phyloP scores from a whole-genome alignment of 2,113 vertebrate genomes.

The Oryzias javanicus region DNA sequence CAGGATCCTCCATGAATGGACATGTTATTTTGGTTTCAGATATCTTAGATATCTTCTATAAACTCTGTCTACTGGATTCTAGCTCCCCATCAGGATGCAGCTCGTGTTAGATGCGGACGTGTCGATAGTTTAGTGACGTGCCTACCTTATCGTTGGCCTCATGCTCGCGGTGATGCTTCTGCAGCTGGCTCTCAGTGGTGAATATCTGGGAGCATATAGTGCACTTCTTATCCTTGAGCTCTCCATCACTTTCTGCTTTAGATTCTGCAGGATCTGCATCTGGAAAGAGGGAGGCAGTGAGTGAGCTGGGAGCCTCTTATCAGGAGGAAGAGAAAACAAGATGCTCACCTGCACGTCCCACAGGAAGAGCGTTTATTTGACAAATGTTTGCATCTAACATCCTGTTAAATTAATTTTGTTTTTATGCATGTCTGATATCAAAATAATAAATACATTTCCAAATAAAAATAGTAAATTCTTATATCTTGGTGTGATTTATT shows the following conservation, averaged over 20 bases:
- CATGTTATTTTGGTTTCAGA: no score
- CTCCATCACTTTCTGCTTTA: constrained; percentile 76
- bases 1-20: no score
- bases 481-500: no score
- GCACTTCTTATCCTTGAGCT: constrained; percentile 85
- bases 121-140: background rate
- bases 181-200: constrained; percentile 89
- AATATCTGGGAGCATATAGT: constrained; percentile 88
- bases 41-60: no score
- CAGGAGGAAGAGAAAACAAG: constrained; percentile 4
- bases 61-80: no score
- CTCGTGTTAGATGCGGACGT: background rate
- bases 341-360: background rate
- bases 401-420: no score
- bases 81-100: no score
- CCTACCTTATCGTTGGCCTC: constrained; percentile 93
- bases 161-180: constrained; percentile 93
- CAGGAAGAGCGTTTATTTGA: background rate
- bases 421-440: no score
- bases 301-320: constrained; percentile 3
- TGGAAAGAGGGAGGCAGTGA: constrained; percentile 17
- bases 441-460: no score
- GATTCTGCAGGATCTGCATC: constrained; percentile 61
- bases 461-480: no score
- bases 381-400: no score